Evolutionary conservation across 2,888 invertebrate genomes (phyloP), one percentile per base, ranked within the genome.

Genomic region (Gandaritis pyraliata): DNA sequence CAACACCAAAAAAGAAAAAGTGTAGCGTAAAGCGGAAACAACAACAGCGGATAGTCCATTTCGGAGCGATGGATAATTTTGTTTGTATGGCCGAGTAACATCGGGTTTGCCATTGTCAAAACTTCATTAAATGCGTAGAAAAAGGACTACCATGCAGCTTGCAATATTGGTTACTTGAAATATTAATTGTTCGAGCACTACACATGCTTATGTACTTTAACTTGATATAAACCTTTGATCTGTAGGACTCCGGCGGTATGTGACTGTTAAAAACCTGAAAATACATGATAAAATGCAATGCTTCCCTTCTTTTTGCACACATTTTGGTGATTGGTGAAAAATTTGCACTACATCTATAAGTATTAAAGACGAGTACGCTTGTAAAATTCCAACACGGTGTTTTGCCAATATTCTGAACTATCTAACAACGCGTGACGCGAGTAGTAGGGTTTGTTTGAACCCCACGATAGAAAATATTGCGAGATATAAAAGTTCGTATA

Each of bases 261-360:
- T 97, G 97, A 95, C 96, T 97, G 95, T 97, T 97, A 94, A 97
- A 97, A 89, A 97, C 97, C 97, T 97, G 95, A 89, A 64, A 96
- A 95, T 94, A 90, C 89, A 91, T 82, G 82, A 88, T 81, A 90
- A 81, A 87, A 88, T 90, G 88, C 87, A 88, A 86, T 88, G 85
- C 83, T 82, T 84, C 78, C 81, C 78, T 80, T 76, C 75, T 74
- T 75, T 53, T 77, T 69, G 70, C 69, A 76, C 72, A 77, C 38
- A 39, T 43, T 33, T 16, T 47, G 47, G 49, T 54, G 43, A 50
- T 16, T 41, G 16, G 45, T 60, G 49, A 54, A 15, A 49, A 38
- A 46, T 38, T 57, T 36, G 30, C 30, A 12, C 10, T 16, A 36
- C 5, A 45, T 30, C 18, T 38, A 50, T 23, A 23, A 23, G 23